Evolutionary conservation across 2,888 invertebrate species (phyloP).

Genomic region (Gymnosoma rotundatum): DNA sequence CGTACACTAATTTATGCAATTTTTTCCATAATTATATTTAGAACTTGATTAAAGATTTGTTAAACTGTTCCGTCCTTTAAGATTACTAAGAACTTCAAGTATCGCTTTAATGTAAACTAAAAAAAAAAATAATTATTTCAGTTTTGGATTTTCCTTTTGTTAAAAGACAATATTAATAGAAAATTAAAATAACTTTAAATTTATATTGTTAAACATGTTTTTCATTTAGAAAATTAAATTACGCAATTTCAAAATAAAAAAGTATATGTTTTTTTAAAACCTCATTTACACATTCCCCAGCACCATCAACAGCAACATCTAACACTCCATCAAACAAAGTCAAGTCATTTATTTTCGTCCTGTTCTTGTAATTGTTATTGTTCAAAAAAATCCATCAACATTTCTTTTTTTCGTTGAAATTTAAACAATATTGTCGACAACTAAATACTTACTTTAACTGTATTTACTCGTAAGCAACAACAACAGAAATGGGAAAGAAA

Average conservation of each 20-base stretch:
- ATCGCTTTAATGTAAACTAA: neutral
- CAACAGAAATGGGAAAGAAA: slow-evolving; percentile 5
- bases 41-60: no score
- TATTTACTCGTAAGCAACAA: slow-evolving; percentile 56
- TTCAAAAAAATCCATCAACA: slow-evolving; percentile 48
- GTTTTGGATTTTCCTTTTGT: no score
- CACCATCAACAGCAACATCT: neutral
- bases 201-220: no score
- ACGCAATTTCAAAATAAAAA: no score
- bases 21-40: no score
- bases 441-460: slow-evolving; percentile 62
- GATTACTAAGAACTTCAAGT: no score
- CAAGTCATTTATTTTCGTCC: slow-evolving; percentile 63
- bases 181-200: no score
- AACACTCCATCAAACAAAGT: slow-evolving; percentile 48
- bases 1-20: neutral
- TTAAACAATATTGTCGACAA: slow-evolving; percentile 66
- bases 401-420: slow-evolving; percentile 40
- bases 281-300: neutral
- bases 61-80: no score
- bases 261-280: no score
- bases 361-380: slow-evolving; percentile 54
- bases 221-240: no score
- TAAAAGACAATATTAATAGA: no score
- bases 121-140: no score